phyloP scores from a whole-genome alignment of 2,113 vertebrate genomes.

The Ammodytes dubius region DNA sequence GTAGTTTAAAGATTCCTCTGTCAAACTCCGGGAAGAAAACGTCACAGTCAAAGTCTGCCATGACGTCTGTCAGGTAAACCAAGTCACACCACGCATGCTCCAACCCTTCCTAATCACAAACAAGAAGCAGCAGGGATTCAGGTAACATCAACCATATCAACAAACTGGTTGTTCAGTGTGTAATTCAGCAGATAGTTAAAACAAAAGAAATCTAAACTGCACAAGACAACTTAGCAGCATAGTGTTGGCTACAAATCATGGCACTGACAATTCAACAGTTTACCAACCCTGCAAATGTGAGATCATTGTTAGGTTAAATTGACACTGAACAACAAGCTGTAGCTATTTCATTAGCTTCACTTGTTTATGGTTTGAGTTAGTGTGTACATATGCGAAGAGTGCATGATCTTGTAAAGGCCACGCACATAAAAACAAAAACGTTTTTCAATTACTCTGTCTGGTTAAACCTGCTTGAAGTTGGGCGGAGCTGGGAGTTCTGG shows the following conservation, averaged over 20 bases:
- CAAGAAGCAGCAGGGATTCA: neutral
- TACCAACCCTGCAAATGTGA: neutral
- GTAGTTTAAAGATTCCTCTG: slow-evolving; percentile 73
- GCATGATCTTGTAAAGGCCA: neutral
- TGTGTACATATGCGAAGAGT: neutral
- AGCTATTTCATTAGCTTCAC: neutral
- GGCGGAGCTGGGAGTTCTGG: neutral
- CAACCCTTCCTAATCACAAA: slow-evolving; percentile 76
- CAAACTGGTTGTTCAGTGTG: neutral
- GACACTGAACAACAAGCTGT: neutral
- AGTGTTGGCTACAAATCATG: neutral
- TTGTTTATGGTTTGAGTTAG: neutral
- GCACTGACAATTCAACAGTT: neutral
- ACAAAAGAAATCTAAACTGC: neutral
- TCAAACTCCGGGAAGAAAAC: slow-evolving; percentile 87
- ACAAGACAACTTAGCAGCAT: neutral
- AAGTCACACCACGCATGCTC: slow-evolving; percentile 86
- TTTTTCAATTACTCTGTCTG: neutral
- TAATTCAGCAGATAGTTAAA: neutral
- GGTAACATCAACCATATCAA: neutral
- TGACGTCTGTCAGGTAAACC: slow-evolving; percentile 85
- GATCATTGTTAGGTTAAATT: neutral
- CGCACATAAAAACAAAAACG: neutral
- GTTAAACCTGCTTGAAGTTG: neutral
- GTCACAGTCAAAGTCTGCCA: slow-evolving; percentile 86